Evolutionary conservation across 2,113 vertebrate species (phyloP), one percentile per base, ranked within the genome.

Genomic region (Grantiella picta): DNA sequence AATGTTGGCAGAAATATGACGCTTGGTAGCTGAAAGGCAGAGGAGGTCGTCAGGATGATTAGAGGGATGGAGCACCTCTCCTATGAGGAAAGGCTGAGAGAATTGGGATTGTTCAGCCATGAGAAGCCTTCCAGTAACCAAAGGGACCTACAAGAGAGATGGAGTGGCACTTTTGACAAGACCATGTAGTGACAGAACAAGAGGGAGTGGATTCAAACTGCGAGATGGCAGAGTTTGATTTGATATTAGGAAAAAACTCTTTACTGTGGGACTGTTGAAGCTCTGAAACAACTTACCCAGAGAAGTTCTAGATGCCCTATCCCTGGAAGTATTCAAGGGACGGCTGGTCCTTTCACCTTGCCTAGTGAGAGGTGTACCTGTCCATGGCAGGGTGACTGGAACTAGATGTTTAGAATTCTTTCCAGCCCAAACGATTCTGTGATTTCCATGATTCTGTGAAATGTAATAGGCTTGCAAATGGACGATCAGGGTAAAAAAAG

Each of bases 321-420:
- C 13, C 40, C 35, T 36, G 42, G 42, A 81, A 40, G 10, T 6
- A 3, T 11, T 65, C 44, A 44, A 36, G 22, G 29, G 6, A 18
- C 42, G 21, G 22, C 35, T 57, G 14, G 3, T 66, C 9, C 21
- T 35, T 50, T 50, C 25, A 42, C 31, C 15, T 57, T 42, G 10
- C 44, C 40, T 35, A 6, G 29, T 29, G 20, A 16, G 49, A 65
- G 12, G 4, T 29, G 15, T 29, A 10, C 35, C 52, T 42, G 14
- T 42, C 35, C 33, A 16, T 1, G 0, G 18, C 7, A 19, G 31
- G 8, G 1, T 10, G 12, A 10, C 9, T 50, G 27, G 36, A 50
- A 19, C 11, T 31, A 31, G 7, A 28, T 44, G 17, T 50, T 80
- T 44, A 36, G 5, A 13, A 7, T 10, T 42, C 11, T 35, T 36